Conservation (phyloP, 2,888 invertebrate genomes). For the Agriopis aurantiaria region DNA sequence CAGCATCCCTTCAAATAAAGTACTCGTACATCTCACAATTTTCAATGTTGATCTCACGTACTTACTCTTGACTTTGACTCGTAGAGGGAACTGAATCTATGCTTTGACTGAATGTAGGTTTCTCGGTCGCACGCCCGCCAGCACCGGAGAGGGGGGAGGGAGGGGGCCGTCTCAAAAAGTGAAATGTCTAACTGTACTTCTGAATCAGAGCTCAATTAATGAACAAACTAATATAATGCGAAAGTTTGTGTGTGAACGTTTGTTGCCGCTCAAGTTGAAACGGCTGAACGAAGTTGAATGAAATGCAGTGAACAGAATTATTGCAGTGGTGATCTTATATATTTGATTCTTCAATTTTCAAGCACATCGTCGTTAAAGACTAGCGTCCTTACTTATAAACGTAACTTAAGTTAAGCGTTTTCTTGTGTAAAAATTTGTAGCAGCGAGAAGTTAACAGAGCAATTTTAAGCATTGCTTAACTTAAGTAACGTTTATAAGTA, state of each 20-base stretch:
- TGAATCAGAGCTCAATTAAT: slow-evolving; percentile 44
- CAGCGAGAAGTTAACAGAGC: too few relatives aligned
- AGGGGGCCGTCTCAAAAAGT: slow-evolving; percentile 74
- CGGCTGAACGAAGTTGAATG: background rate
- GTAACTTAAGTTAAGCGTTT: too few relatives aligned
- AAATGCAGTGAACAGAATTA: background rate
- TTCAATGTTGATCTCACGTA: slow-evolving; percentile 13
- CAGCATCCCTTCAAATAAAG: too few relatives aligned
- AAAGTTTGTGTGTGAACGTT: slow-evolving; percentile 6
- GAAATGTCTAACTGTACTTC: slow-evolving; percentile 75
- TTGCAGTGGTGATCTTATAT: too few relatives aligned
- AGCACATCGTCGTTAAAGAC: too few relatives aligned
- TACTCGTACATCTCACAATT: slow-evolving; percentile 3
- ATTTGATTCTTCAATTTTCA: too few relatives aligned
- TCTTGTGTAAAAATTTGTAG: too few relatives aligned
- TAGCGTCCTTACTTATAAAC: too few relatives aligned
- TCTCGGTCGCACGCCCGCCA: slow-evolving; percentile 62
- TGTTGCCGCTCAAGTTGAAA: background rate
- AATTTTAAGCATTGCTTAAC: too few relatives aligned
- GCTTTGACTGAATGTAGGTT: slow-evolving; percentile 72
- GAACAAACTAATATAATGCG: slow-evolving; percentile 16
- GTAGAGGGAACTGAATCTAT: too few relatives aligned
- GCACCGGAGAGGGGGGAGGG: slow-evolving; percentile 47
- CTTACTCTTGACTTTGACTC: slow-evolving; percentile 69
- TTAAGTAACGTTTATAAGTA: too few relatives aligned